A percentile compares a stretch with the other conserved stretches of the same genome.
These are phyloP conservation scores for Odontomachus brunneus DNA, from an alignment of 1,140 invertebrate genomes.

Conservation along the genomic window DNA sequence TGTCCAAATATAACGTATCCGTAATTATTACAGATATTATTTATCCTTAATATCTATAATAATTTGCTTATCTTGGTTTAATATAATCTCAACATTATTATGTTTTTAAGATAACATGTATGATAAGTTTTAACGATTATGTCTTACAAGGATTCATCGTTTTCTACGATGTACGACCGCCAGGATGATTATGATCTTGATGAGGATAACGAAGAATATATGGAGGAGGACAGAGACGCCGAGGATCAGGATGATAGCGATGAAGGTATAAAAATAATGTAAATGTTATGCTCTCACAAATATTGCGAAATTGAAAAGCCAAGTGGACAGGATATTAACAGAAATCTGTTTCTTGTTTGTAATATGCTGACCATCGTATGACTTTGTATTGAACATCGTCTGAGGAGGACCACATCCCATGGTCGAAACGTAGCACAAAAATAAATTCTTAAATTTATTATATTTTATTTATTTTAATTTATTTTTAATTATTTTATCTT, in stretches of 20 bases:
- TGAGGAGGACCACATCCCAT: no score
- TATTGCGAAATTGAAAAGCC: no score
- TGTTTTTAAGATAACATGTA: background rate
- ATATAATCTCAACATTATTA: background rate
- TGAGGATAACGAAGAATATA: slow-evolving; percentile 84
- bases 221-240: slow-evolving; percentile 82
- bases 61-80: background rate
- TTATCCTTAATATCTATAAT: background rate
- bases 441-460: no score
- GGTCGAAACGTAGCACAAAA: no score
- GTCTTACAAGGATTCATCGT: slow-evolving; percentile 79
- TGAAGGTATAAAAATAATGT: slow-evolving; percentile 80
- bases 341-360: no score
- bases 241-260: slow-evolving; percentile 85
- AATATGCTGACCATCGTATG: no score
- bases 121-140: slow-evolving; percentile 55
- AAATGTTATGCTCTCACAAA: no score
- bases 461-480: no score
- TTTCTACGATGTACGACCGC: slow-evolving; percentile 77
- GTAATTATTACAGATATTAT: background rate
- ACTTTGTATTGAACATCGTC: no score
- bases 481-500: no score
- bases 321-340: background rate
- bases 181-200: slow-evolving; percentile 85
- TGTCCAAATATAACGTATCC: background rate